Conservation (phyloP, 2,888 invertebrate genomes). For the Drosophila paranaensis region DNA sequence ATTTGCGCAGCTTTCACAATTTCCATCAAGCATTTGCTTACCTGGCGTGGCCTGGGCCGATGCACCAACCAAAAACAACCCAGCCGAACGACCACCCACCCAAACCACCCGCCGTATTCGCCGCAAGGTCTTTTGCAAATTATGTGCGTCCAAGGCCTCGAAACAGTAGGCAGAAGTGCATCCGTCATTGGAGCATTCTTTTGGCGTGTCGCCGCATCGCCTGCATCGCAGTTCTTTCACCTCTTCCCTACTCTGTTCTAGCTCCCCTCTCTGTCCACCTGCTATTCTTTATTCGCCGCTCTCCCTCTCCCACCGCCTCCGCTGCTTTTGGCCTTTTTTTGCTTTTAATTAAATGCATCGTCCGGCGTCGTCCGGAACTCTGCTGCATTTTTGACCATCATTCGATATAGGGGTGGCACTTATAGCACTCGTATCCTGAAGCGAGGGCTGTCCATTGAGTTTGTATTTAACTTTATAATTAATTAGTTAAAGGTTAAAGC, state of each 20-base stretch:
- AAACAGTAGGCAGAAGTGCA: slow-evolving; percentile 56
- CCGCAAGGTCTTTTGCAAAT: slow-evolving; percentile 48
- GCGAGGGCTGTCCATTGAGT: slow-evolving; percentile 24
- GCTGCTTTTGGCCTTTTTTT: slow-evolving; percentile 13
- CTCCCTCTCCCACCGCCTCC: not conserved
- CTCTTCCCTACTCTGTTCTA: not conserved
- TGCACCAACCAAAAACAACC: slow-evolving; percentile 5
- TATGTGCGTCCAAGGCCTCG: slow-evolving; percentile 58
- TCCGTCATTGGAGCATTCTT: slow-evolving; percentile 25
- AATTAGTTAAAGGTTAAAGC: not conserved
- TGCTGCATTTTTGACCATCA: slow-evolving; percentile 49
- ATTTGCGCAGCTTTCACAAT: slow-evolving; percentile 35
- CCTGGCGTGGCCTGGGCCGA: slow-evolving; percentile 20
- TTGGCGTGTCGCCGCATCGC: slow-evolving; percentile 1
- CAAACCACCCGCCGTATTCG: slow-evolving; percentile 4
- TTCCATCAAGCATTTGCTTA: slow-evolving; percentile 38
- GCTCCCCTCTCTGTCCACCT: not conserved
- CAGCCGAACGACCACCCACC: slow-evolving; percentile 1
- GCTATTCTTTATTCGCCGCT: not conserved
- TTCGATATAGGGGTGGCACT: slow-evolving; percentile 41
- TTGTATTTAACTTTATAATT: not conserved
- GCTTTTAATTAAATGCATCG: slow-evolving; percentile 71
- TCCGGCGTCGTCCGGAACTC: slow-evolving; percentile 34
- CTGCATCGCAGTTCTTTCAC: slow-evolving; percentile 1
- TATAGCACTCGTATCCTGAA: not conserved